Evolutionary conservation across 2,888 invertebrate species (phyloP).

Genomic region (Periphyllus acericola): DNA sequence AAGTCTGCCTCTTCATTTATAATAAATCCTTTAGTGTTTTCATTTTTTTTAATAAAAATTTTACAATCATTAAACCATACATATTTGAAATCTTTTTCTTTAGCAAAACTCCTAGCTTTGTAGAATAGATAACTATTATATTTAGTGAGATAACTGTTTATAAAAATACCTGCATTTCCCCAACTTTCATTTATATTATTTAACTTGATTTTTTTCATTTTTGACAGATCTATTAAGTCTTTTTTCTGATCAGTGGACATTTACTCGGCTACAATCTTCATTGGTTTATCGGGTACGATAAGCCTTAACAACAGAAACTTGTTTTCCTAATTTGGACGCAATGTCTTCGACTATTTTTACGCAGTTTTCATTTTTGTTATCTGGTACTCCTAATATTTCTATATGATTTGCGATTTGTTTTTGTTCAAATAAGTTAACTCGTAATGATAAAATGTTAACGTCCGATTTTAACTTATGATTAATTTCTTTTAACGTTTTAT

Average conservation of each 20-base stretch:
- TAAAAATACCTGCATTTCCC: constrained; percentile 9
- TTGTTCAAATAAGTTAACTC: background rate
- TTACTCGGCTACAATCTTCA: constrained; percentile 22
- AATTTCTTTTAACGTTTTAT: background rate
- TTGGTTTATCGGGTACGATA: background rate
- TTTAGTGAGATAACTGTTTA: constrained; percentile 10
- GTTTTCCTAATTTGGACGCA: no score
- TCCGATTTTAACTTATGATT: background rate
- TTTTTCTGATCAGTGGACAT: constrained; percentile 1
- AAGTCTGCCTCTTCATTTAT: background rate
- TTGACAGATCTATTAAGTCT: background rate
- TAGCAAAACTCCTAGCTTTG: no score
- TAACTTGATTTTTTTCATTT: background rate
- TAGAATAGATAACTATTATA: background rate
- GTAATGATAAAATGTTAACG: background rate
- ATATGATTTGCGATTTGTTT: no score
- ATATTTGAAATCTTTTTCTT: constrained; percentile 2
- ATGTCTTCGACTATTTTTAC: no score
- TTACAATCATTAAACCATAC: constrained; percentile 15
- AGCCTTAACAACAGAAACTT: no score
- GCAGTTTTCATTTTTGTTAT: background rate
- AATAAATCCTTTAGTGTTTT: background rate
- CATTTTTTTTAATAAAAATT: constrained; percentile 25
- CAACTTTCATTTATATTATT: background rate
- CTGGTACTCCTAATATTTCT: no score